Percentiles rank a stretch among this genome's conserved stretches.
Conservation (phyloP, 2,113 vertebrate species). For the Rhagologus leucostigma region DNA sequence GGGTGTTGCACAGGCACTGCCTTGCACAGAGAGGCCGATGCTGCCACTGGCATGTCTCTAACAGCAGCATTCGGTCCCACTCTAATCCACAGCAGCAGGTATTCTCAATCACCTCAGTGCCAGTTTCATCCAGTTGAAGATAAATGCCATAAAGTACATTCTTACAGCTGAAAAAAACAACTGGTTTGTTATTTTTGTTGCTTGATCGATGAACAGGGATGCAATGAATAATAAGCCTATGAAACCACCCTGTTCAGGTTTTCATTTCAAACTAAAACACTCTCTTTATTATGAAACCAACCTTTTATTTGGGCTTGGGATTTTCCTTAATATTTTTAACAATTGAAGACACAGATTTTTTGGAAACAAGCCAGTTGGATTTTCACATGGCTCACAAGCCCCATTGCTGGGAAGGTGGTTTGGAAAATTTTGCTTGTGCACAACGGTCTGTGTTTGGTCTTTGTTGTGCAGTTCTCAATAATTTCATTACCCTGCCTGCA, state of each 20-base stretch:
- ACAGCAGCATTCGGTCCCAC: background rate
- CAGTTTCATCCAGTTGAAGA: background rate
- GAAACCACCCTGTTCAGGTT: background rate
- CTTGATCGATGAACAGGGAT: background rate
- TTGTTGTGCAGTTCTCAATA: background rate
- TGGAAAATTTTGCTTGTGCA: background rate
- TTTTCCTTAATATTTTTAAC: background rate
- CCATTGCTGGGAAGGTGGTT: background rate
- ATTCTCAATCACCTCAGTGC: background rate
- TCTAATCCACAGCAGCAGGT: background rate
- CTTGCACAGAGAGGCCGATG: background rate
- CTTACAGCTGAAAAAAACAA: background rate
- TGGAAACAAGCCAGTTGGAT: background rate
- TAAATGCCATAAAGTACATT: background rate
- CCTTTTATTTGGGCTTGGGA: background rate
- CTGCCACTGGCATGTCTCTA: background rate
- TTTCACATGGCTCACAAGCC: background rate
- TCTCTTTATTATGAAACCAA: background rate
- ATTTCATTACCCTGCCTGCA: background rate
- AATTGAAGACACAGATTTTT: background rate
- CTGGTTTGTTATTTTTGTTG: background rate
- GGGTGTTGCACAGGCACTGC: background rate
- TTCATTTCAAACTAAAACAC: background rate
- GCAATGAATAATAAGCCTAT: background rate
- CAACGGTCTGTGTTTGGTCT: accelerated